Evolutionary conservation across 2,113 vertebrate genomes (phyloP).

Genomic region (Diglossa brunneiventris): DNA sequence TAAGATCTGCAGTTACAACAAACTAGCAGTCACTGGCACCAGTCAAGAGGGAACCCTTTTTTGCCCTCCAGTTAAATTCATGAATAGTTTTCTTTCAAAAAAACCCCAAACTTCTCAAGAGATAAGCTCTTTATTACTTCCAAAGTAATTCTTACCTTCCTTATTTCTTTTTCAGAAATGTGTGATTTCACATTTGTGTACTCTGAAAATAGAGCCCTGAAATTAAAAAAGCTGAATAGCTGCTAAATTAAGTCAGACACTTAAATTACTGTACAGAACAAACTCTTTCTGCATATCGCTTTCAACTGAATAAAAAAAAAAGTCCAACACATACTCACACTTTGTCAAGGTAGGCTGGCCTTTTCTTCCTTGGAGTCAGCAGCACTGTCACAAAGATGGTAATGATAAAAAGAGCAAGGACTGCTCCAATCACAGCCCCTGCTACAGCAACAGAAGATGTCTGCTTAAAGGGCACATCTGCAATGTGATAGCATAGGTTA

Average conservation of each 20-base stretch:
- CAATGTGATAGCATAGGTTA: slow-evolving; percentile 68
- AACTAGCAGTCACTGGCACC: neutral
- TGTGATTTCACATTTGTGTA: neutral
- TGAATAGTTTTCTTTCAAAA: neutral
- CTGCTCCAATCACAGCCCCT: slow-evolving; percentile 89
- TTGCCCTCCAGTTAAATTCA: neutral
- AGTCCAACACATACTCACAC: slow-evolving; percentile 69
- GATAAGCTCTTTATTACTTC: neutral
- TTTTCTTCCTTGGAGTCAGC: slow-evolving; percentile 82
- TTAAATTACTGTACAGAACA: neutral
- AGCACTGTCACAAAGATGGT: slow-evolving; percentile 87
- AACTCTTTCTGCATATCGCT: neutral
- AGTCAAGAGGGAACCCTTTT: neutral
- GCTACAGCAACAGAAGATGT: slow-evolving; percentile 87
- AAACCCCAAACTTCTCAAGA: neutral
- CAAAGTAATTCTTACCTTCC: neutral
- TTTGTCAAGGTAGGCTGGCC: slow-evolving; percentile 77
- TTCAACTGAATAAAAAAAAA: neutral
- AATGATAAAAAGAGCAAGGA: slow-evolving; percentile 92
- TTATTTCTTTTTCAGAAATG: neutral
- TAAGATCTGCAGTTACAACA: neutral
- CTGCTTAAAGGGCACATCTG: slow-evolving; percentile 81
- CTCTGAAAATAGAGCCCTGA: neutral
- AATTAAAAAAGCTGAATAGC: neutral
- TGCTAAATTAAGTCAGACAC: neutral